Conservation (phyloP, 53 echinoderm and acorn worm species). For the Actinopyga echinites region DNA sequence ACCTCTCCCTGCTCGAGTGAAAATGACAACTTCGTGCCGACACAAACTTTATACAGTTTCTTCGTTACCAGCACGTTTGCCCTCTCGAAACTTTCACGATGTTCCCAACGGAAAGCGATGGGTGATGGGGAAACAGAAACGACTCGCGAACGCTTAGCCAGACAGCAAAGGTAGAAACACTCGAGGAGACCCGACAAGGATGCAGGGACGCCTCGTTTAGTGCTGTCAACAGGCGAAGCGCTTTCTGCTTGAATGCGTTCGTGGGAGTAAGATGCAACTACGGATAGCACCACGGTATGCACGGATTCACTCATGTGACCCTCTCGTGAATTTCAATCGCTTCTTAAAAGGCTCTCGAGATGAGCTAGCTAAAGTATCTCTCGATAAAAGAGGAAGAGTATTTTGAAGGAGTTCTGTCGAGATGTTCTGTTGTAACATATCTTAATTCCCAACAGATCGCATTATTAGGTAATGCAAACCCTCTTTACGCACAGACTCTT, state of each 20-base stretch:
- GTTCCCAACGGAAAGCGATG: constrained; percentile 13
- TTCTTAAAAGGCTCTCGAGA: constrained; percentile 46
- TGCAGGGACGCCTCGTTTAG: constrained; percentile 46
- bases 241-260: constrained; percentile 42
- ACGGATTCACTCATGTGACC: constrained; percentile 46
- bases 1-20: constrained; percentile 21
- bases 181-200: constrained; percentile 4
- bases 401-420: constrained; percentile 6
- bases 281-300: constrained; percentile 38
- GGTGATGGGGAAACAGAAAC: background rate
- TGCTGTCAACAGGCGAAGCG: constrained; percentile 35
- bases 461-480: constrained; percentile 28
- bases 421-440: constrained; percentile 37
- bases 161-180: background rate
- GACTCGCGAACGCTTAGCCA: background rate
- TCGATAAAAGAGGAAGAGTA: constrained; percentile 13
- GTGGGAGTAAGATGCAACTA: constrained; percentile 38
- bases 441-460: constrained; percentile 37
- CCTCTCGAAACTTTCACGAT: constrained; percentile 32
- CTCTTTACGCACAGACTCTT: constrained; percentile 21
- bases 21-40: constrained; percentile 47
- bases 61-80: constrained; percentile 34
- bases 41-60: constrained; percentile 34
- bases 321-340: constrained; percentile 32
- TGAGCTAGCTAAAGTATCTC: constrained; percentile 24